These are phyloP conservation scores for Nettapus auritus DNA, from an alignment of 2,113 vertebrate species.

Conservation along the genomic window DNA sequence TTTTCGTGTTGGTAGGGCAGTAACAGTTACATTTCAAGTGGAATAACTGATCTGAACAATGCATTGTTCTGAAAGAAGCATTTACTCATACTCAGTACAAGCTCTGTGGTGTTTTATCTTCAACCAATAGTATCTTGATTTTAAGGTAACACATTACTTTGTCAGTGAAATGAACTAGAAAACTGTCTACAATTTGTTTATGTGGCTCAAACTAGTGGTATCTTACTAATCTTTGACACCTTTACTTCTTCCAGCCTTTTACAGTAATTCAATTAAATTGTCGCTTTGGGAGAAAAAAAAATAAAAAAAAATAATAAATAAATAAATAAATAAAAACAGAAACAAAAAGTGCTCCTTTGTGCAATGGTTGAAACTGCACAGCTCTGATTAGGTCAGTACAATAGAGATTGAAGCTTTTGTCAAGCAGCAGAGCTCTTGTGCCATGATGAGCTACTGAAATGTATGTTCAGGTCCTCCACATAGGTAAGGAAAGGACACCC, in stretches of 20 bases:
- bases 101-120: neutral
- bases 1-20: neutral
- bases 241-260: neutral
- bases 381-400: neutral
- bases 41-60: neutral
- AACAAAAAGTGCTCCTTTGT: neutral
- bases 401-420: neutral
- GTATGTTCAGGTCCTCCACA: neutral
- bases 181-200: neutral
- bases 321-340: too few relatives aligned
- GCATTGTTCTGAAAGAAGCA: neutral
- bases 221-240: neutral
- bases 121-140: neutral
- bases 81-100: neutral
- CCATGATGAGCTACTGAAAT: neutral
- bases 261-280: neutral
- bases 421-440: neutral
- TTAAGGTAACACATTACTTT: neutral
- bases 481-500: neutral
- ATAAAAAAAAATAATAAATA: too few relatives aligned
- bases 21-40: neutral
- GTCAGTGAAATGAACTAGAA: neutral
- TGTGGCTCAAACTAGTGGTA: neutral
- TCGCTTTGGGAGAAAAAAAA: too few relatives aligned
- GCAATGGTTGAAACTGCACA: neutral